Percentiles rank a stretch among this genome's conserved stretches.
Evolutionary conservation across 2,113 vertebrate species (phyloP).

Genomic region (Otocyon megalotis): DNA sequence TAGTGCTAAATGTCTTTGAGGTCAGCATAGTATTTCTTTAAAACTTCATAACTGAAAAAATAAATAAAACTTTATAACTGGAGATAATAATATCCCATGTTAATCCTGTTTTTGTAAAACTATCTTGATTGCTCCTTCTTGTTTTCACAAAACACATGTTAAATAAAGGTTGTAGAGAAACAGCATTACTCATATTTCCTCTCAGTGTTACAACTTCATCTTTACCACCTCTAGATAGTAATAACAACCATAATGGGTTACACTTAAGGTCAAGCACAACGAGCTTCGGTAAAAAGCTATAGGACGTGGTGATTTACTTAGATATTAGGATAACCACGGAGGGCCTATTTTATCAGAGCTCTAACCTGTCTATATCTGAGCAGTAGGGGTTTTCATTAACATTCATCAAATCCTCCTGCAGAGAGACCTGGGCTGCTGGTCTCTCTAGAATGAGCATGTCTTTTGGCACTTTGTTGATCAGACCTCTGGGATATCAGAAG

Average conservation of each 20-base stretch:
- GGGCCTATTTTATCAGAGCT: constrained; percentile 2
- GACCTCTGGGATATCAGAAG: constrained; percentile 59
- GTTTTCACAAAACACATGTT: not conserved
- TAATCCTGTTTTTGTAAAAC: not conserved
- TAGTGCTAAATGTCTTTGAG: not conserved
- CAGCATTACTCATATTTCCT: not conserved
- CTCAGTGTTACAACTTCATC: not conserved
- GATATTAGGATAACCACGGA: not conserved
- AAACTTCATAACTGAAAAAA: not conserved
- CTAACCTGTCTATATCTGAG: constrained; percentile 37
- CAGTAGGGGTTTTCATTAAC: constrained; percentile 40
- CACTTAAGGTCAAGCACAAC: not conserved
- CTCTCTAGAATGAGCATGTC: constrained; percentile 37
- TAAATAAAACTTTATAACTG: not conserved
- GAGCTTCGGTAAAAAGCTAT: not conserved
- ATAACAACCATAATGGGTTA: not conserved
- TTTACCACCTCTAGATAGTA: not conserved
- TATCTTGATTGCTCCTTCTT: not conserved
- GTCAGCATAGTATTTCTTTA: not conserved
- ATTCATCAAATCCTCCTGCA: constrained; percentile 50
- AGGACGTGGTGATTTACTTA: not conserved
- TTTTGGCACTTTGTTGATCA: constrained; percentile 71
- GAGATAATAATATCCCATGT: not conserved
- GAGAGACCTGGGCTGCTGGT: constrained; percentile 21
- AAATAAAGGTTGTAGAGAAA: not conserved